phyloP scores from a whole-genome alignment of 2,113 vertebrate species.

The Bungarus multicinctus region DNA sequence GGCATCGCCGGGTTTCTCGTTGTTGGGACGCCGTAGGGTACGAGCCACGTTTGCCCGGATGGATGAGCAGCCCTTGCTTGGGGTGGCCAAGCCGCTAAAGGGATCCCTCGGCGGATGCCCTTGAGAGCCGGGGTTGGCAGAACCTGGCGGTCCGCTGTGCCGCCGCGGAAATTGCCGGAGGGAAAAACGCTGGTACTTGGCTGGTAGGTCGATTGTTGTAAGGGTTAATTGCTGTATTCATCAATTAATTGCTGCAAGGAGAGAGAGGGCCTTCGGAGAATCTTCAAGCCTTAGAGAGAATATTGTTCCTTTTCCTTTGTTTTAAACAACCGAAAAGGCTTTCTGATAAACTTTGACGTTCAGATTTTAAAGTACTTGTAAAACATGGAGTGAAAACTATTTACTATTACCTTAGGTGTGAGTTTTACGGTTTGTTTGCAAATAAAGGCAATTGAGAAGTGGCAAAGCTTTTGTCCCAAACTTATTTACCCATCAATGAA shows the following conservation, averaged over 20 bases:
- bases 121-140: neutral
- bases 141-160: neutral
- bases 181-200: neutral
- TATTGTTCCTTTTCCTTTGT: neutral
- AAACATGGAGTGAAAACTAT: neutral
- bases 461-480: neutral
- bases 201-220: neutral
- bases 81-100: neutral
- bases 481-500: neutral
- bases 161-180: neutral
- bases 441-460: neutral
- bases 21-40: neutral
- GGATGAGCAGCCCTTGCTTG: neutral
- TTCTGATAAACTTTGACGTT: neutral
- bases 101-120: neutral
- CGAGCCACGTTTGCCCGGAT: neutral
- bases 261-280: neutral
- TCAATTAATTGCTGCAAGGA: neutral
- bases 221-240: neutral
- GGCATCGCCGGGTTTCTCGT: neutral
- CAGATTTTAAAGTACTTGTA: neutral
- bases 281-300: neutral
- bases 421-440: neutral
- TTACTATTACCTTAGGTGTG: neutral
- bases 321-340: neutral